A percentile compares a stretch with the other conserved stretches of the same genome.
phyloP scores from a whole-genome alignment of 2,888 invertebrate genomes.

The Eumacrocentrus americanus region DNA sequence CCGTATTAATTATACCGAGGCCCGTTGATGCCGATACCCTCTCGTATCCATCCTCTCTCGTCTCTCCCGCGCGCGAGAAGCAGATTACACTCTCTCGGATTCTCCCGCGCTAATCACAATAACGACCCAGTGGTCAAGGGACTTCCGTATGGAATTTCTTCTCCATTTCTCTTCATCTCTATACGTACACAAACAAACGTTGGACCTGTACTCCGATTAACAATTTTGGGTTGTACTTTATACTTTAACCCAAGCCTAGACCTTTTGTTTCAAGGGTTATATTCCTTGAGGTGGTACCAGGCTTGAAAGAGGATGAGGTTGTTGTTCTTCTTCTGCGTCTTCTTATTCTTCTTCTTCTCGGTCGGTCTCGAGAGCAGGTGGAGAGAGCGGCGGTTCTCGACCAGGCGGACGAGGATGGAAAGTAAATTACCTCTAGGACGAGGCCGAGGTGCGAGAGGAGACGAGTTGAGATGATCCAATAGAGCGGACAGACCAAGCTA shows the following conservation, averaged over 20 bases:
- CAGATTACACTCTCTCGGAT: conserved; percentile 7
- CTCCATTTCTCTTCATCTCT: not conserved
- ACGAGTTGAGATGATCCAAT: no score
- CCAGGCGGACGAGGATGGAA: conserved; percentile 43
- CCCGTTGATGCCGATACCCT: conserved; percentile 42
- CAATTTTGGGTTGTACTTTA: no score
- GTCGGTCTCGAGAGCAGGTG: conserved; percentile 17
- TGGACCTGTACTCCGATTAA: no score
- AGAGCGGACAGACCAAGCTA: no score
- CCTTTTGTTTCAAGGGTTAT: no score
- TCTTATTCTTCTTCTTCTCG: not conserved
- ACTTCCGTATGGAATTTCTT: conserved; percentile 10
- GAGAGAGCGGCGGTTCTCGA: conserved; percentile 36
- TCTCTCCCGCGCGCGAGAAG: not conserved
- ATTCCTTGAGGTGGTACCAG: no score
- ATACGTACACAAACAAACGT: no score
- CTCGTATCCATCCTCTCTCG: not conserved
- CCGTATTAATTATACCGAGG: conserved; percentile 60
- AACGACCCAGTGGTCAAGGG: conserved; percentile 7
- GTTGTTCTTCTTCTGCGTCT: not conserved
- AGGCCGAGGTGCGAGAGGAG: no score
- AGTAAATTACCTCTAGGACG: conserved; percentile 52
- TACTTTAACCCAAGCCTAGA: not conserved
- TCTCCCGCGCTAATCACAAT: conserved; percentile 11
- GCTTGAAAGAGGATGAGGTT: not conserved